Percentiles rank a stretch among this genome's conserved stretches.
These are phyloP conservation scores for Mesocentrotus franciscanus DNA, from an alignment of 53 echinoderm and acorn worm genomes.

Conservation along the genomic window DNA sequence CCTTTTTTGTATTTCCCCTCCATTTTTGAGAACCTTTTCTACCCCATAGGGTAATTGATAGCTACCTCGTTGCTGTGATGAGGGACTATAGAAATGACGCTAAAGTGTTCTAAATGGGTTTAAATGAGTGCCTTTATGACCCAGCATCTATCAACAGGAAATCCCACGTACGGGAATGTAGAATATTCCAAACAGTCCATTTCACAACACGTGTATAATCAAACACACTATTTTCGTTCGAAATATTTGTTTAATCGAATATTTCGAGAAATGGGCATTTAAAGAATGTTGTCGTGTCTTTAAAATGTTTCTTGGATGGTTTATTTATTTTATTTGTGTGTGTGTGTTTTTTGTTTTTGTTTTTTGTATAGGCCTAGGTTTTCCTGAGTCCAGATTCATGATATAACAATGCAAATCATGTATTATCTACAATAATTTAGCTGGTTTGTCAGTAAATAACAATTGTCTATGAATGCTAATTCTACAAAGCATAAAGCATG, in stretches of 20 bases:
- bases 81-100: neutral
- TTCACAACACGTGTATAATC: neutral
- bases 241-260: neutral
- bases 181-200: neutral
- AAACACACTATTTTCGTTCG: too few species aligned
- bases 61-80: neutral
- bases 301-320: too few species aligned
- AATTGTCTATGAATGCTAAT: too few species aligned
- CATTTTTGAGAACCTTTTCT: neutral
- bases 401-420: too few species aligned
- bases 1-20: neutral
- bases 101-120: slow-evolving; percentile 32
- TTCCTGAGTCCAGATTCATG: too few species aligned
- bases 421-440: too few species aligned
- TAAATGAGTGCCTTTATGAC: slow-evolving; percentile 17
- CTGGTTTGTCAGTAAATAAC: too few species aligned
- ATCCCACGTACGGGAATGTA: neutral
- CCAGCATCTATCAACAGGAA: neutral
- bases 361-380: too few species aligned
- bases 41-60: neutral
- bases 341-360: too few species aligned
- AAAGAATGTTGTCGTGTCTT: too few species aligned
- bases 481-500: too few species aligned
- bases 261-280: neutral
- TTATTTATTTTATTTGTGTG: too few species aligned